Percentiles rank a stretch among this genome's conserved stretches.
Evolutionary conservation across 2,113 vertebrate species (phyloP).

Genomic region (Malurus alboscapulatus): DNA sequence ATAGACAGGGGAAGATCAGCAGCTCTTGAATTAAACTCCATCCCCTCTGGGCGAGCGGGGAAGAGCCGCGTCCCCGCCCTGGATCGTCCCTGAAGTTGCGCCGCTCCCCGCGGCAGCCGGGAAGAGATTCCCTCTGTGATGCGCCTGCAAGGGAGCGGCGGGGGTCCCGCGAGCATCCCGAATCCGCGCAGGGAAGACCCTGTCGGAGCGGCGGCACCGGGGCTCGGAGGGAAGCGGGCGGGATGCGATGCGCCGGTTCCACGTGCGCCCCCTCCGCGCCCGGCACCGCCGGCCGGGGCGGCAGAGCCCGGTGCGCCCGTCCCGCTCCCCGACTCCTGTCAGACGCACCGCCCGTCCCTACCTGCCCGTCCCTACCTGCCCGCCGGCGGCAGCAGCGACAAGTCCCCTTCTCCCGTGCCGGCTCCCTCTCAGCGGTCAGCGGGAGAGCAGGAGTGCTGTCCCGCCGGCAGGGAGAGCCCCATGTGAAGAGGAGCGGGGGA

Average conservation of each 20-base stretch:
- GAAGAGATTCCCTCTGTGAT: neutral
- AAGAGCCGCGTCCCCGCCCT: neutral
- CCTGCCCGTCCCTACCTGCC: neutral
- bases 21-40: neutral
- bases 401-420: neutral
- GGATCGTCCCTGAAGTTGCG: neutral
- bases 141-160: too few species aligned
- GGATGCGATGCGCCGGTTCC: neutral
- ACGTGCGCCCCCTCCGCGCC: neutral
- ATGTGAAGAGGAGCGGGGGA: constrained; percentile 19
- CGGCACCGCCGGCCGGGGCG: neutral
- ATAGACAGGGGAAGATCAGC: neutral
- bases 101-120: neutral
- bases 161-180: neutral
- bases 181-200: neutral
- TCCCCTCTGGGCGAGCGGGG: neutral
- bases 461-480: constrained; percentile 51
- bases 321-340: neutral
- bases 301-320: neutral
- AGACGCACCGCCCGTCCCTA: neutral
- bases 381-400: neutral
- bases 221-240: neutral
- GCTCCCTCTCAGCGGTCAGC: neutral
- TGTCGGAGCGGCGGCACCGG: neutral
- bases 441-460: neutral